Evolutionary conservation across 2,797 vertebrate species (phyloP).

Genomic region (Tragopan temminckii): DNA sequence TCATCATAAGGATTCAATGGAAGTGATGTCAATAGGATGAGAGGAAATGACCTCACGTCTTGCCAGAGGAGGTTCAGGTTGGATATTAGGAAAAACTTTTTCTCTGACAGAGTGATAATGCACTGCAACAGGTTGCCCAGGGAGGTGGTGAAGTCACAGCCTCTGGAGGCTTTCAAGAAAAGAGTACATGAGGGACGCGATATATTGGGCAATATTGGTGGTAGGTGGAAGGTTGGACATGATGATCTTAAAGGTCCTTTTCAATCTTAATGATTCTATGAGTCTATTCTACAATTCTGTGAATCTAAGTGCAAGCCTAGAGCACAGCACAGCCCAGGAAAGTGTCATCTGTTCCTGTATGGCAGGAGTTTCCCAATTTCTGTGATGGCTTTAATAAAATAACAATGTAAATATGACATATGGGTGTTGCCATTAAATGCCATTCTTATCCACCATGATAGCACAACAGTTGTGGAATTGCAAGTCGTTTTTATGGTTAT

Average conservation of each 20-base stretch:
- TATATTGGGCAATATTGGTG: no score
- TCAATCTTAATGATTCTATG: no score
- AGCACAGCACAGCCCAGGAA: background rate
- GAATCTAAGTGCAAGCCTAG: background rate
- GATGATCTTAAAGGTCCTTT: no score
- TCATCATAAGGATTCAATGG: background rate
- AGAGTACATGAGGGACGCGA: no score
- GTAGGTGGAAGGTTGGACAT: no score
- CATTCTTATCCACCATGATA: background rate
- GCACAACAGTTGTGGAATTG: conserved; percentile 12
- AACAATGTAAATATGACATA: background rate
- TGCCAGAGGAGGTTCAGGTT: no score
- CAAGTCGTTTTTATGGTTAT: background rate
- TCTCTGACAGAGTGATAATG: no score
- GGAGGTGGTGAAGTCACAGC: no score
- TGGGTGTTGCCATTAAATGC: background rate
- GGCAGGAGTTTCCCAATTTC: background rate
- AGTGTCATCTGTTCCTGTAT: background rate
- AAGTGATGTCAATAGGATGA: background rate
- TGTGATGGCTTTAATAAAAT: background rate
- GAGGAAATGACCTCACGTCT: no score
- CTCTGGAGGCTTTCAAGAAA: no score
- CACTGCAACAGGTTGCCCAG: no score
- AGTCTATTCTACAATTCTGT: background rate
- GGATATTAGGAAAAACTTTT: no score